A percentile compares a stretch with the other conserved stretches of the same genome.
Conservation (phyloP, 2,113 vertebrate species). For the Callospermophilus lateralis region DNA sequence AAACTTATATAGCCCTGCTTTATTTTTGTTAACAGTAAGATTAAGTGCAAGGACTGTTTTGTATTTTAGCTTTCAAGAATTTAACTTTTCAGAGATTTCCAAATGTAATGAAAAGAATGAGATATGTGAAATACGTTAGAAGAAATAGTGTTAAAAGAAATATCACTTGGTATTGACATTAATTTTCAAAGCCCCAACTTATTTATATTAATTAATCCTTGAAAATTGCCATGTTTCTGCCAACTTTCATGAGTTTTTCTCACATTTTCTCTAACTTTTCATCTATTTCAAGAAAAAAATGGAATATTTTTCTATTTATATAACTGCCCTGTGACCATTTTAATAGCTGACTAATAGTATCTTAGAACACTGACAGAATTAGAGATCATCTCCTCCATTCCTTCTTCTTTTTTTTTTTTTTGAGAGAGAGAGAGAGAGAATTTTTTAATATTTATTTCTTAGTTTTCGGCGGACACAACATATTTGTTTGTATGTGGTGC, state of each 20-base stretch:
- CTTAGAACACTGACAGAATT: not conserved
- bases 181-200: not conserved
- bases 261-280: not conserved
- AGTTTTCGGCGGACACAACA: no score
- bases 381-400: not conserved
- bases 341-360: not conserved
- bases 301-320: not conserved
- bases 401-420: not conserved
- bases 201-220: slow-evolving; percentile 38
- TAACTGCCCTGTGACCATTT: slow-evolving; percentile 21
- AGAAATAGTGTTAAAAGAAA: slow-evolving; percentile 17
- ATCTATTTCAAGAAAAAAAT: slow-evolving; percentile 20
- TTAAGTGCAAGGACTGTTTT: not conserved
- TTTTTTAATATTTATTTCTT: no score
- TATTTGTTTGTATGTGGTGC: no score
- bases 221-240: not conserved
- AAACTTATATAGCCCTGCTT: not conserved
- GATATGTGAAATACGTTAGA: slow-evolving; percentile 10
- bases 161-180: slow-evolving; percentile 34
- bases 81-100: slow-evolving; percentile 47
- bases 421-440: no score
- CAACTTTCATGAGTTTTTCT: slow-evolving; percentile 30
- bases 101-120: not conserved
- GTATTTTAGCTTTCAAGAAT: slow-evolving; percentile 28
- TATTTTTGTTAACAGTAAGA: not conserved